Base-by-base conservation (phyloP, 1,140 invertebrate genomes). In the Ganaspis sp. region DNA sequence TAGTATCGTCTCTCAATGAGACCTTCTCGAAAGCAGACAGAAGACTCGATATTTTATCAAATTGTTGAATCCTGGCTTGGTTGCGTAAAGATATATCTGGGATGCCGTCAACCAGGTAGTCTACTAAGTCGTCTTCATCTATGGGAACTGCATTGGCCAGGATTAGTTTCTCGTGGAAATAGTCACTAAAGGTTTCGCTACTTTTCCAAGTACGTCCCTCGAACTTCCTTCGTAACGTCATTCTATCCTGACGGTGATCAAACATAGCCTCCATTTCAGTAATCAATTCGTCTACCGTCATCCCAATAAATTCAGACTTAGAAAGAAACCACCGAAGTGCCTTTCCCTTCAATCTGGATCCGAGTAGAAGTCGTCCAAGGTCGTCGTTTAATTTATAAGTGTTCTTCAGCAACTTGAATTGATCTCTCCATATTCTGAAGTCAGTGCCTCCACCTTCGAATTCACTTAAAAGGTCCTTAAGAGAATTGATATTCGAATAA, bases 261-360 rank as follows among this genome's bases (percentile, higher is more conserved):
- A 45, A 45, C 42, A 45, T 77, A 8, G 2, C 21, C 11, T 34
- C 21, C 69, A 79, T 71, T 11, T 71, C 29, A 2, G 1, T 40
- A 4, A 82, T 15, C 26, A 79, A 53, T 9, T 77, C 53, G 15
- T 77, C 45, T 5, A 34, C 9, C 0, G 17, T 11, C 6, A 77
- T 38, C 17, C 19, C 64, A 0, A 79, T 5, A 69, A 72, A 69
- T 38, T 77, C 75, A 3, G 77, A 9, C 69, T 38, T 79, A 0
- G 80, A 81, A 64, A 75, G 69, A 58, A 79, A 75, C 77, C 77
- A 79, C 1, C 70, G 49, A 0, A 53, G 38, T 1, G 80, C 80
- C 42, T 75, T 79, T n/a, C 80, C 77, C 34, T 69, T 78, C 8
- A 81, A 38, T 21, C 76, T 79, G 0, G 73, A 73, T 1, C 80